phyloP scores from a whole-genome alignment of 2,797 vertebrate species.

The Acipenser oxyrinchus region DNA sequence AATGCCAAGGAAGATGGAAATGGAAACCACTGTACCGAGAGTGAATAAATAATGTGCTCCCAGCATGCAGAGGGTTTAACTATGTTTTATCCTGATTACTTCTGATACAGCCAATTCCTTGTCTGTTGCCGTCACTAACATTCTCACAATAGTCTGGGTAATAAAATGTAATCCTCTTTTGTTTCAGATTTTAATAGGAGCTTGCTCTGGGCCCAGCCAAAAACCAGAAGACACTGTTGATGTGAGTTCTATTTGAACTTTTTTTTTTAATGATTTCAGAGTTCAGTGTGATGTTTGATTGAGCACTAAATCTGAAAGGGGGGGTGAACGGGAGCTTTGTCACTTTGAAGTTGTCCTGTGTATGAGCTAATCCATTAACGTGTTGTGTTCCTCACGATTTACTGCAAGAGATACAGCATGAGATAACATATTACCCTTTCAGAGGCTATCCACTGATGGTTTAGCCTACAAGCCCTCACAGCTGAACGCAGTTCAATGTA shows the following conservation, averaged over 20 bases:
- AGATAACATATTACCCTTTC: not conserved
- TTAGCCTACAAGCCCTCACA: not conserved
- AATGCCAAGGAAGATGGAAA: too few relatives aligned
- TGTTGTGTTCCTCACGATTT: conserved; percentile 51
- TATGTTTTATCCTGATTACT: too few relatives aligned
- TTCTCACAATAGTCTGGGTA: too few relatives aligned
- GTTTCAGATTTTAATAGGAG: conserved; percentile 13
- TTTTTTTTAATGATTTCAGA: not conserved
- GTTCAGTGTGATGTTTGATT: not conserved
- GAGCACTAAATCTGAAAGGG: not conserved
- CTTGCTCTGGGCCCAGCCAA: conserved; percentile 9
- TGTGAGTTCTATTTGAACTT: conserved; percentile 10
- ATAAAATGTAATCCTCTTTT: conserved; percentile 1
- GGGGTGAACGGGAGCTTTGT: conserved; percentile 15
- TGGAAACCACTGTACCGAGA: too few relatives aligned
- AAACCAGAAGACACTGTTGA: conserved; percentile 11
- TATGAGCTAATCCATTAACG: conserved; percentile 36
- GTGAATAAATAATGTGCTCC: too few relatives aligned
- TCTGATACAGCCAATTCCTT: too few relatives aligned
- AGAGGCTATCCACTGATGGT: not conserved
- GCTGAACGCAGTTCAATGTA: not conserved
- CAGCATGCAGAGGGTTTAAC: too few relatives aligned
- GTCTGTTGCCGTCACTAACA: too few relatives aligned
- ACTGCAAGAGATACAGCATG: conserved; percentile 36
- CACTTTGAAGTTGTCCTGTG: conserved; percentile 35